Conservation (phyloP, 1,140 invertebrate species). For the Muscidifurax raptorellus region DNA sequence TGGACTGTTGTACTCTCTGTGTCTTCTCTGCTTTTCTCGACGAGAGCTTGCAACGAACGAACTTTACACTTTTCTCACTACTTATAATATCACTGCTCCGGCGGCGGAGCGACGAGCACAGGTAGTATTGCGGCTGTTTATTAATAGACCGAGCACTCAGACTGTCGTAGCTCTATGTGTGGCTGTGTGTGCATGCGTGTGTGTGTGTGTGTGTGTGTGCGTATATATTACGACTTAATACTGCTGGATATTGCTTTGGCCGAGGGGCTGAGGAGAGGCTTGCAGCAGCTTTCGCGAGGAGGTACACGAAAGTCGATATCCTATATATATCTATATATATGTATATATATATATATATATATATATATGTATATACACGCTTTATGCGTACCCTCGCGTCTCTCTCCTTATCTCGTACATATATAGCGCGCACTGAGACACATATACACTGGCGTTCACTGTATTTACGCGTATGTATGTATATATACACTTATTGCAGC, state of each 20-base stretch:
- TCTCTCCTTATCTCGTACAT: conserved; percentile 27
- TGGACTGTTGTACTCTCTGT: too few species aligned
- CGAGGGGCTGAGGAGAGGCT: background rate
- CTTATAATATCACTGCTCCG: background rate
- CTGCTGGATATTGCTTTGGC: background rate
- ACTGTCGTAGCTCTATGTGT: background rate
- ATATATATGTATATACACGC: too few species aligned
- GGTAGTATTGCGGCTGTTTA: conserved; percentile 16
- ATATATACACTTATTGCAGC: too few species aligned
- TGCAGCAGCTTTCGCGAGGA: background rate
- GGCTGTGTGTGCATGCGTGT: too few species aligned
- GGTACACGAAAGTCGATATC: conserved; percentile 35
- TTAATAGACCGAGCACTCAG: conserved; percentile 31
- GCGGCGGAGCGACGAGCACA: background rate
- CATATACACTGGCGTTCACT: conserved; percentile 23
- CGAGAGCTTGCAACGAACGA: too few species aligned
- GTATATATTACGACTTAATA: conserved; percentile 36
- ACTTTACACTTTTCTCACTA: conserved; percentile 36
- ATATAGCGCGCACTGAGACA: conserved; percentile 12
- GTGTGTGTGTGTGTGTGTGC: too few species aligned
- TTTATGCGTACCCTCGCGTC: background rate
- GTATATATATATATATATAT: too few species aligned
- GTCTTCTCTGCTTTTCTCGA: too few species aligned
- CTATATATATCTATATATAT: too few species aligned
- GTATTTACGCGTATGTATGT: conserved; percentile 20